These are phyloP conservation scores for Cylindroiulus punctatus DNA, from an alignment of 2,888 invertebrate genomes.

Conservation along the genomic window DNA sequence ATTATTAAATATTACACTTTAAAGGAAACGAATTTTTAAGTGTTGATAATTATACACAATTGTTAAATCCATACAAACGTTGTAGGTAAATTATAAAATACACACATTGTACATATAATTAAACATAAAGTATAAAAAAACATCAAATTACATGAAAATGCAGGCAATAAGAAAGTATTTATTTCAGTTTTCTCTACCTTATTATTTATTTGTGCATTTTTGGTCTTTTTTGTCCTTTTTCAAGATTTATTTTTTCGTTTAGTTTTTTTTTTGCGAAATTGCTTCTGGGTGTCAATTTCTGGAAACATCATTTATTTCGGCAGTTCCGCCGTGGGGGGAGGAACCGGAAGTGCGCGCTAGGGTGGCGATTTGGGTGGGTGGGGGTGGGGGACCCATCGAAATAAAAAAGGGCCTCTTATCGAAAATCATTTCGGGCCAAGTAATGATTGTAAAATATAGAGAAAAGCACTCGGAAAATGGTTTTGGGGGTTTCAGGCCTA, in stretches of 20 bases:
- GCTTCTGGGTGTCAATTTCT: background rate
- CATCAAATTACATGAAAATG: too few species aligned
- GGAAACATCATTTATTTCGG: constrained; percentile 3
- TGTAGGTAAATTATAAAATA: too few species aligned
- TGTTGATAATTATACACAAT: too few species aligned
- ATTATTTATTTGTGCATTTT: background rate
- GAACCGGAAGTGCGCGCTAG: background rate
- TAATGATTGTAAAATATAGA: constrained; percentile 30
- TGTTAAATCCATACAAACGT: too few species aligned
- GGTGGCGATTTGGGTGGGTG: background rate
- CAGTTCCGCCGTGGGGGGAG: background rate
- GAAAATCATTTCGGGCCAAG: constrained; percentile 6
- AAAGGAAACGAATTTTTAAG: too few species aligned
- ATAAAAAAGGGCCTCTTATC: background rate
- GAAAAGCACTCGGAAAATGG: constrained; percentile 12
- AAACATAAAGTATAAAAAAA: too few species aligned
- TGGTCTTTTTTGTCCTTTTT: too few species aligned
- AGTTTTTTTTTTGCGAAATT: background rate
- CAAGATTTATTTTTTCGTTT: background rate
- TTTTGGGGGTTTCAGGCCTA: background rate
- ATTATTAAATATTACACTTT: too few species aligned
- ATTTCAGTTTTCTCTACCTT: background rate
- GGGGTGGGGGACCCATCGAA: background rate
- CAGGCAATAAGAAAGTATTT: too few species aligned
- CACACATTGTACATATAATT: too few species aligned